Percentiles rank a stretch among this genome's conserved stretches.
phyloP scores from a whole-genome alignment of 2,888 invertebrate species.

The Diogma glabrata region DNA sequence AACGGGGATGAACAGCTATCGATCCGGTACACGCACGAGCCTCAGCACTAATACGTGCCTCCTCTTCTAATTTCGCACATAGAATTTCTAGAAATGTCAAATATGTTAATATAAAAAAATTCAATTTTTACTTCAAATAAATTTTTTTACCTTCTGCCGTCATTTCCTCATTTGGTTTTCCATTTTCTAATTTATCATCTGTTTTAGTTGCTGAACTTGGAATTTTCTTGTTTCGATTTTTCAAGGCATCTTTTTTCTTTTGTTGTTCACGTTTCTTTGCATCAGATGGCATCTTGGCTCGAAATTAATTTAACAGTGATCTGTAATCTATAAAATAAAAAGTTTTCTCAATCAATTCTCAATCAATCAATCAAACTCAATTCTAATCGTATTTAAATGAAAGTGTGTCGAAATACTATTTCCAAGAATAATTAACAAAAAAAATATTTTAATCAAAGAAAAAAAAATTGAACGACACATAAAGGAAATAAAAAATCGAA shows the following conservation, averaged over 20 bases:
- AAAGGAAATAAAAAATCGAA: too few species aligned
- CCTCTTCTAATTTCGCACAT: constrained; percentile 76
- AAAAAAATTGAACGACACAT: too few species aligned
- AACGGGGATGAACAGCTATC: constrained; percentile 87
- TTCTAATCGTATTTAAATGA: background rate
- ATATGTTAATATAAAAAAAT: too few species aligned
- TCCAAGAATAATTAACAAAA: too few species aligned
- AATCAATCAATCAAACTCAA: background rate
- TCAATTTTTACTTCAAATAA: too few species aligned
- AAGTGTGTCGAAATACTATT: too few species aligned
- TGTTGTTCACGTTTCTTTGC: constrained; percentile 96
- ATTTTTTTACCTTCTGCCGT: constrained; percentile 30
- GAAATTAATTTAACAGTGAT: background rate
- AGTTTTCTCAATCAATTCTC: background rate
- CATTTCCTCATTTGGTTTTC: constrained; percentile 45
- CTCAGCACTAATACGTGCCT: constrained; percentile 86
- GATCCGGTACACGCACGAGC: constrained; percentile 92
- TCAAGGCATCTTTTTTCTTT: constrained; percentile 92
- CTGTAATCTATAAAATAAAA: background rate
- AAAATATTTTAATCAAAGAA: too few species aligned
- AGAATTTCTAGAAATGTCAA: constrained; percentile 60
- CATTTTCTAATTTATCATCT: constrained; percentile 47
- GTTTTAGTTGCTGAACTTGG: constrained; percentile 40
- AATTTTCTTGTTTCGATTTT: constrained; percentile 48
- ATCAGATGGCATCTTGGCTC: constrained; percentile 85